These are phyloP conservation scores for Temnothorax unifasciatus DNA, from an alignment of 2,888 invertebrate species.

Conservation along the genomic window DNA sequence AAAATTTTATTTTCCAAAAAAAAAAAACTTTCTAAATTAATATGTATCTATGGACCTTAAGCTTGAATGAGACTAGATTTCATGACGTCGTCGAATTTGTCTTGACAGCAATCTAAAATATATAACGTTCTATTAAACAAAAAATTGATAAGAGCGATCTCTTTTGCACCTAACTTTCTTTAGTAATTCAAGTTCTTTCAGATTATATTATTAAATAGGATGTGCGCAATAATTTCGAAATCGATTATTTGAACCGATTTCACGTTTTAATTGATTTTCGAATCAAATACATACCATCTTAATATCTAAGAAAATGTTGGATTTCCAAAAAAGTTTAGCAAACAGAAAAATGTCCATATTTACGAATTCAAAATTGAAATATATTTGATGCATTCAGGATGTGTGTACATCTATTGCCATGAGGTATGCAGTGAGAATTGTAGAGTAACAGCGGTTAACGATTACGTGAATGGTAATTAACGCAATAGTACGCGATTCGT, in stretches of 20 bases:
- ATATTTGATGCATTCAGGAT: neutral
- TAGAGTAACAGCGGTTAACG: neutral
- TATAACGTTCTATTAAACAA: neutral
- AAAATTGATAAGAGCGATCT: neutral
- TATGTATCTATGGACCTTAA: neutral
- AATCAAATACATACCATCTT: neutral
- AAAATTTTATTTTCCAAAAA: neutral
- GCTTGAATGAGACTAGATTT: neutral
- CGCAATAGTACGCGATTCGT: neutral
- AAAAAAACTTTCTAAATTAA: neutral
- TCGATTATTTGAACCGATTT: neutral
- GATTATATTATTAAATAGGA: neutral
- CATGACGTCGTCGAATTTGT: neutral
- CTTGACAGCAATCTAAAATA: neutral
- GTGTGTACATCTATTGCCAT: neutral
- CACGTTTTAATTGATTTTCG: neutral
- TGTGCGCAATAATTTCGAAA: neutral
- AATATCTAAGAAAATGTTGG: neutral
- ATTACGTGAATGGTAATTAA: conserved; percentile 28
- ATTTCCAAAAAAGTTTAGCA: neutral
- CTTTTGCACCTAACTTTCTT: neutral
- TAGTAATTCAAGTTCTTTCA: neutral
- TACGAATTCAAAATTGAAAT: neutral
- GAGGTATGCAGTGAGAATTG: neutral
- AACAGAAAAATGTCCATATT: neutral